Percentiles rank a stretch among this genome's conserved stretches.
These are phyloP conservation scores for Ptycholaimellus sp. DNA, from an alignment of 2,888 invertebrate species.

Conservation along the genomic window DNA sequence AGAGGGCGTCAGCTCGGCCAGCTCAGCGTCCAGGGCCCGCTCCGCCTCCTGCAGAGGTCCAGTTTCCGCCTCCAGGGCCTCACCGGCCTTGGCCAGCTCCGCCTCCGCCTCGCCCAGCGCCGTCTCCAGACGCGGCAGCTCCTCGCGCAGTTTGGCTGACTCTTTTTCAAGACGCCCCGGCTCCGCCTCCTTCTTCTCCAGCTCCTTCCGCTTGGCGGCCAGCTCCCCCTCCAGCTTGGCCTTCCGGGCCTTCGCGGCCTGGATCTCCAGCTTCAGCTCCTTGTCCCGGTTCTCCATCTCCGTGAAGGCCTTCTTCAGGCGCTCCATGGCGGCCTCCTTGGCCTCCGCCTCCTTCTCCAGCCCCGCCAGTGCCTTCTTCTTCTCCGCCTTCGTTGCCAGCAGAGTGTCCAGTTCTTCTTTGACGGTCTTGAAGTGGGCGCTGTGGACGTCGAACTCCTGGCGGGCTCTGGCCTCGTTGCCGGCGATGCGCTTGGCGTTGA, in stretches of 20 bases:
- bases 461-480: too few relatives aligned
- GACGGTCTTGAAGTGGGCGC: too few relatives aligned
- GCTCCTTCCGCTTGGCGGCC: constrained; percentile 26
- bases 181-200: constrained; percentile 22
- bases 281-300: too few relatives aligned
- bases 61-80: constrained; percentile 25
- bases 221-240: constrained; percentile 7
- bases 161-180: background rate
- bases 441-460: too few relatives aligned
- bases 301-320: background rate
- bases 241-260: constrained; percentile 4
- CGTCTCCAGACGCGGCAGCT: constrained; percentile 7
- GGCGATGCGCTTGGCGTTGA: too few relatives aligned
- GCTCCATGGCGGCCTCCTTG: background rate
- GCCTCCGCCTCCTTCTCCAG: constrained; percentile 10
- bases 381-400: constrained; percentile 38
- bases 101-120: constrained; percentile 12
- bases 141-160: too few relatives aligned
- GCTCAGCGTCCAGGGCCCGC: constrained; percentile 27
- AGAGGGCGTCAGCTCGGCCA: too few relatives aligned
- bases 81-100: constrained; percentile 9
- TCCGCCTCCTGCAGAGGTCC: constrained; percentile 35
- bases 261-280: background rate
- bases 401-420: constrained; percentile 27
- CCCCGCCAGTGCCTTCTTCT: constrained; percentile 29